These are phyloP conservation scores for Andrena flavipes DNA, from an alignment of 2,888 invertebrate genomes.

Conservation along the genomic window DNA sequence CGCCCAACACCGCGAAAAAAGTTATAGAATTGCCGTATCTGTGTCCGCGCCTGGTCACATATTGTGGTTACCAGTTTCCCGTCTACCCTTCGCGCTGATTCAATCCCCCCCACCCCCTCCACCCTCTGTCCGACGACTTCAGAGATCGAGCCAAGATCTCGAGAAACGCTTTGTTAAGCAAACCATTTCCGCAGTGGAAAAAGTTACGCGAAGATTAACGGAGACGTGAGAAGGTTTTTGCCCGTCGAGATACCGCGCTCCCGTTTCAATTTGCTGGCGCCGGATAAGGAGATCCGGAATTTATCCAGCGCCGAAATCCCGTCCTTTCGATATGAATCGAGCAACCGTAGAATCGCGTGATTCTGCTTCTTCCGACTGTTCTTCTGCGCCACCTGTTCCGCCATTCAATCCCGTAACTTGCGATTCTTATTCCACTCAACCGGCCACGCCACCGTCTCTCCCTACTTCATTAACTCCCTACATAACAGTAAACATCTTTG, in stretches of 20 bases:
- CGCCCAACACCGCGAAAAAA: constrained; percentile 22
- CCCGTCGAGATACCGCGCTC: constrained; percentile 13
- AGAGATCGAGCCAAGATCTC: not conserved
- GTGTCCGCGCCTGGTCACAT: not conserved
- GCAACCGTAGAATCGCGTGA: constrained; percentile 21
- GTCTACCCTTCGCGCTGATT: not conserved
- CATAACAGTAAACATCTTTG: too few species aligned
- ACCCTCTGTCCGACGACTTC: not conserved
- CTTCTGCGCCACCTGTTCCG: constrained; percentile 59
- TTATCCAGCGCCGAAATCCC: constrained; percentile 55
- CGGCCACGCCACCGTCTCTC: not conserved
- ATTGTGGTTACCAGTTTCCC: constrained; percentile 12
- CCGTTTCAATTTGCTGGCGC: constrained; percentile 53
- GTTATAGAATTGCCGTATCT: constrained; percentile 20
- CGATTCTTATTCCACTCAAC: constrained; percentile 3
- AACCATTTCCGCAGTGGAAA: constrained; percentile 7
- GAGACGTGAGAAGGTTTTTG: constrained; percentile 31
- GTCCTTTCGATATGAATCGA: constrained; percentile 58
- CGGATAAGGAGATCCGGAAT: constrained; percentile 58
- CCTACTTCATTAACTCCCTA: too few species aligned
- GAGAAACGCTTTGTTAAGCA: constrained; percentile 18
- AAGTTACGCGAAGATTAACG: constrained; percentile 20
- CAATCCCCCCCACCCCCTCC: not conserved
- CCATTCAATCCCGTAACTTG: constrained; percentile 6
- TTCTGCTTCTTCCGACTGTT: constrained; percentile 36